Percentiles rank a stretch among this genome's conserved stretches.
phyloP scores from a whole-genome alignment of 2,797 vertebrate genomes.

The Malacoctenus gilli region DNA sequence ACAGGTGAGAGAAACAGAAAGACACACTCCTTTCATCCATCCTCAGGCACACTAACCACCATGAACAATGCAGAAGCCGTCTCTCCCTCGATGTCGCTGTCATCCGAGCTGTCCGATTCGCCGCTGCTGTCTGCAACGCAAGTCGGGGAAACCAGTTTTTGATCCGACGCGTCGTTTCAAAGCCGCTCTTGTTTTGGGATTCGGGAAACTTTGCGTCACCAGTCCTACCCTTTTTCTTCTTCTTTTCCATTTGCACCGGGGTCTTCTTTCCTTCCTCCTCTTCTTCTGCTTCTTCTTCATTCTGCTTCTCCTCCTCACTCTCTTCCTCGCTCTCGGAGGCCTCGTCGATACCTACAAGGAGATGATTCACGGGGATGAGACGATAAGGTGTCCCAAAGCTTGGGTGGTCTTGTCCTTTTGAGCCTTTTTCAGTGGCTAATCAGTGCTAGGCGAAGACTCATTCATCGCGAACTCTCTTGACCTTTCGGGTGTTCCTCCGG shows the following conservation, averaged over 20 bases:
- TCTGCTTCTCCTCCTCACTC: constrained; percentile 90
- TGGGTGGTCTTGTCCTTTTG: too few species aligned
- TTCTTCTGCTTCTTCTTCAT: constrained; percentile 84
- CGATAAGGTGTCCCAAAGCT: too few species aligned
- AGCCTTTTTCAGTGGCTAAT: background rate
- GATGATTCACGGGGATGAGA: too few species aligned
- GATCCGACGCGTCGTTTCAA: too few species aligned
- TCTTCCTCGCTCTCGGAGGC: constrained; percentile 90
- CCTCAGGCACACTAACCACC: constrained; percentile 68
- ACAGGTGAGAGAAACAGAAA: too few species aligned
- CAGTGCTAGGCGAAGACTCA: background rate
- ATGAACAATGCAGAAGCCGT: constrained; percentile 91
- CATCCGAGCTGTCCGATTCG: constrained; percentile 89
- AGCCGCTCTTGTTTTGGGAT: too few species aligned
- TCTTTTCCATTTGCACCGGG: constrained; percentile 83
- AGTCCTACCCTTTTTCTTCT: constrained; percentile 82
- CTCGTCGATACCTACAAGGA: constrained; percentile 86
- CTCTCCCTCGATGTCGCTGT: constrained; percentile 92
- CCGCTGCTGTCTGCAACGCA: constrained; percentile 88
- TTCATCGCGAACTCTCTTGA: constrained; percentile 33
- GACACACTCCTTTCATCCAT: too few species aligned
- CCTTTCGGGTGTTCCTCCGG: constrained; percentile 86
- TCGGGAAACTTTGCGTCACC: too few species aligned
- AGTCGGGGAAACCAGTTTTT: background rate
- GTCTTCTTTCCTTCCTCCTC: constrained; percentile 90